These are phyloP conservation scores for Dascillus cervinus DNA, from an alignment of 2,888 invertebrate species.

Conservation along the genomic window DNA sequence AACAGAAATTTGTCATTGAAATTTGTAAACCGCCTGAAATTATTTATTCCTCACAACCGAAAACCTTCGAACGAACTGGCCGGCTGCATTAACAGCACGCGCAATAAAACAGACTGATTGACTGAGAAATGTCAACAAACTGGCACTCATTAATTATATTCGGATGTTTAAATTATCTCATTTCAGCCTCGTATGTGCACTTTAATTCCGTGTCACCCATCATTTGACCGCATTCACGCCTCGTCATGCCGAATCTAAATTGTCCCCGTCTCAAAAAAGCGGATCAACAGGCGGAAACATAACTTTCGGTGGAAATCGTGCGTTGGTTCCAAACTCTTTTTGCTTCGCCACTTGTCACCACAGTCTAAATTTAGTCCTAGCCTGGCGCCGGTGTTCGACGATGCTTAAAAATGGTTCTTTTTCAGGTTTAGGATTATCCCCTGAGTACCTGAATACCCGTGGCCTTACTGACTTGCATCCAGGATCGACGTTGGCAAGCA, in stretches of 20 bases:
- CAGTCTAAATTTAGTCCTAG: conserved; percentile 4
- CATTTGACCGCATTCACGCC: too few relatives aligned
- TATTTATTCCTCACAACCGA: too few relatives aligned
- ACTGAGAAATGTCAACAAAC: conserved; percentile 25
- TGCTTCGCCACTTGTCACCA: neutral
- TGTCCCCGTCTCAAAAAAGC: too few relatives aligned
- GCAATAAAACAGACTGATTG: conserved; percentile 25
- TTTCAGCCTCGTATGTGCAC: conserved; percentile 3
- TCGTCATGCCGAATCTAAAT: too few relatives aligned
- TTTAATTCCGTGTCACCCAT: too few relatives aligned
- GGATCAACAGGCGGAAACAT: too few relatives aligned
- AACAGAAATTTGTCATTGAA: too few relatives aligned
- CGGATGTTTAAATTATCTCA: conserved; percentile 13
- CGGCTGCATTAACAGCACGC: conserved; percentile 11
- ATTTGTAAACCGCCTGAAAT: too few relatives aligned
- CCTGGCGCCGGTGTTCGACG: conserved; percentile 3
- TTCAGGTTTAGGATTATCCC: conserved; percentile 51
- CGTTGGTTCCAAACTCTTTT: conserved; percentile 9
- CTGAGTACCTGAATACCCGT: conserved; percentile 54
- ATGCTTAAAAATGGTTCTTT: too few relatives aligned
- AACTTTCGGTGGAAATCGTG: conserved; percentile 17
- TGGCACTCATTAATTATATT: conserved; percentile 22
- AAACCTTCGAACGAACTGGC: too few relatives aligned
- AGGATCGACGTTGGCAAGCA: conserved; percentile 68
- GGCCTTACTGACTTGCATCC: conserved; percentile 50